Evolutionary conservation across 2,113 vertebrate genomes (phyloP), one percentile per base, ranked within the genome.

Genomic region (Oreocharis arfaki): DNA sequence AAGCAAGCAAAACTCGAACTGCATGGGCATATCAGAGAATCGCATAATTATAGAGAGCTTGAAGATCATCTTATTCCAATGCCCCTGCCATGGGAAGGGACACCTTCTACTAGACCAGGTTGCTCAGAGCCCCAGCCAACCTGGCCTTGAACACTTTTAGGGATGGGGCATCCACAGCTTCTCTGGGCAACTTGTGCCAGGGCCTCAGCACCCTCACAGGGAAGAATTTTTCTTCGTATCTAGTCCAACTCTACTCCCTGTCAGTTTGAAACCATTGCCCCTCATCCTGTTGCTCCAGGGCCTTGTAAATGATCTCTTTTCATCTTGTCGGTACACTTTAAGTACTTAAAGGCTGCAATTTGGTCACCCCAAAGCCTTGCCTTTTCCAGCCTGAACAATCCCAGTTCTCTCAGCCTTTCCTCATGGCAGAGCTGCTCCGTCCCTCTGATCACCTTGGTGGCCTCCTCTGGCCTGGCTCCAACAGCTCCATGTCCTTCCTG

Each of bases 301-400:
- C 4, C 5, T 37, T 3, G 2, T 30, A 26, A 53, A 27, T 3
- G 33, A 11, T 12, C 11, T 44, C 33, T 59, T 7, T 11, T 1
- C 24, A n/a, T 10, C 39, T 32, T 35, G 26, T 35, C 0, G 0
- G 5, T 2, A 18, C 6, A 8, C 41, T n/a, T 67, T 9, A 52
- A 3, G 19, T 14, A 10, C 19, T 21, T 33, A 4, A 39, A 75
- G 11, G 33, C 8, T 0, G 0, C 23, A 39, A 30, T 14, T 11
- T 0, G 2, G 7, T 53, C 4, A 13, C 1, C 5, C 5, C 11
- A 41, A 1, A 39, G 5, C 15, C 23, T 61, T 7, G 7, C n/a
- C 23, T 39, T 7, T 5, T 12, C 13, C 61, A 82, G 2, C 3
- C 6, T 35, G 47, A 53, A 13, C 3, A 46, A 2, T 4, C 5